Conservation (phyloP, 1,140 invertebrate genomes). For the Trichonephila clavipes region DNA sequence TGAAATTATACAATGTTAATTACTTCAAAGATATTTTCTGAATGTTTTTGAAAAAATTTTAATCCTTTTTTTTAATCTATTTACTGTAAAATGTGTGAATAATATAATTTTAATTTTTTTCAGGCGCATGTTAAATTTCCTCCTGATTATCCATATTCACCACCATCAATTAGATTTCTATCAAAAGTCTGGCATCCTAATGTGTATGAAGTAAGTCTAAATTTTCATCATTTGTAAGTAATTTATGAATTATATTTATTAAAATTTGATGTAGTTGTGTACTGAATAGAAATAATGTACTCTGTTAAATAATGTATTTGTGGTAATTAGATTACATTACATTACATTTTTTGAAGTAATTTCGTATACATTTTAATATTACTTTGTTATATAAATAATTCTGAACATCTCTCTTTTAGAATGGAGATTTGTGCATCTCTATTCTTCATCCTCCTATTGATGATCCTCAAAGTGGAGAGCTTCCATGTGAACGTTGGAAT, state of each 20-base stretch:
- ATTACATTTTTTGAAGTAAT: neutral
- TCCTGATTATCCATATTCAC: conserved; percentile 98
- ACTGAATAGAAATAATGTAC: neutral
- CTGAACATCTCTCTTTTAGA: conserved; percentile 85
- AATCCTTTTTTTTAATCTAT: no score
- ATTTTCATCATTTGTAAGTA: neutral
- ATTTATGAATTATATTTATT: neutral
- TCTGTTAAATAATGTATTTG: neutral
- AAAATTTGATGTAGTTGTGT: no score
- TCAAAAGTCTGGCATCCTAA: conserved; percentile 99
- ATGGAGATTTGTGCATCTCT: conserved; percentile 99
- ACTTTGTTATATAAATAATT: neutral
- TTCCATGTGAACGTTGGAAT: conserved; percentile 99
- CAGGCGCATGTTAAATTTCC: conserved; percentile 99
- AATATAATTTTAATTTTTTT: neutral
- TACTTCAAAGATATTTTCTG: no score
- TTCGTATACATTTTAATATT: neutral
- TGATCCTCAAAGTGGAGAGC: conserved; percentile 98
- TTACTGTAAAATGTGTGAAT: no score
- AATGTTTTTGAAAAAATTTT: no score
- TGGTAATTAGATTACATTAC: neutral
- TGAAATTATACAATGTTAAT: no score
- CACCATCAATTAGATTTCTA: conserved; percentile 97
- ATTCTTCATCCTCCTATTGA: conserved; percentile 99
- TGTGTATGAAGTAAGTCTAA: conserved; percentile 95